phyloP scores from a whole-genome alignment of 2,113 vertebrate genomes.

The Myotis brandtii region DNA sequence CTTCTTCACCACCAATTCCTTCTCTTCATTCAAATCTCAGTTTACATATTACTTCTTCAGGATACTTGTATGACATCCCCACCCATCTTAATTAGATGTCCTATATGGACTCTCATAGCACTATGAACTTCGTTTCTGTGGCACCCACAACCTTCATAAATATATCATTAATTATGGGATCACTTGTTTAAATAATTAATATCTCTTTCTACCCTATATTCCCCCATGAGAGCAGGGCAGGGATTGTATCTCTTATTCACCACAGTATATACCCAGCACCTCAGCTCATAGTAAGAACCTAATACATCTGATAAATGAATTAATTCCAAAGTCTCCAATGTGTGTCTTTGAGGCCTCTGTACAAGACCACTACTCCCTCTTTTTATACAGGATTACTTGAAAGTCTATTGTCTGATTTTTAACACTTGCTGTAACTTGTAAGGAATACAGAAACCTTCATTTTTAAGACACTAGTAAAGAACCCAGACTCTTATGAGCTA shows the following conservation, averaged over 20 bases:
- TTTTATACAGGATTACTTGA: not conserved
- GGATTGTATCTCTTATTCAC: not conserved
- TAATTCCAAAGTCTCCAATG: slow-evolving; percentile 4
- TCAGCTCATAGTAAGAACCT: not conserved
- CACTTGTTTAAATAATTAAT: slow-evolving; percentile 7
- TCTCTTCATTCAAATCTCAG: not conserved
- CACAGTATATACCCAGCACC: not conserved
- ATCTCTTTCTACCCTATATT: not conserved
- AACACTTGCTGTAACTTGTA: not conserved
- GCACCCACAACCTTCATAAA: not conserved
- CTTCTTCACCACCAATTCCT: not conserved
- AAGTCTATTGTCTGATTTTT: slow-evolving; percentile 40
- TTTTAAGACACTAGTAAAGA: slow-evolving; percentile 21
- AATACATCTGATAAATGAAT: not conserved
- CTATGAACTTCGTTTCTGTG: not conserved
- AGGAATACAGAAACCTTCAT: slow-evolving; percentile 11
- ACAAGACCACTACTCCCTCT: not conserved
- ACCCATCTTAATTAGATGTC: not conserved
- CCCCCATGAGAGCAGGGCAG: not conserved
- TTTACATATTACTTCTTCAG: not conserved
- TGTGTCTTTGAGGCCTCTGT: not conserved
- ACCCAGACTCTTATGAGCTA: not conserved
- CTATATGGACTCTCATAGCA: not conserved
- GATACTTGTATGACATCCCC: not conserved
- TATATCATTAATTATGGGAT: not conserved